Base-by-base conservation (phyloP, 2,888 invertebrate species). In the Noctua fimbriata region DNA sequence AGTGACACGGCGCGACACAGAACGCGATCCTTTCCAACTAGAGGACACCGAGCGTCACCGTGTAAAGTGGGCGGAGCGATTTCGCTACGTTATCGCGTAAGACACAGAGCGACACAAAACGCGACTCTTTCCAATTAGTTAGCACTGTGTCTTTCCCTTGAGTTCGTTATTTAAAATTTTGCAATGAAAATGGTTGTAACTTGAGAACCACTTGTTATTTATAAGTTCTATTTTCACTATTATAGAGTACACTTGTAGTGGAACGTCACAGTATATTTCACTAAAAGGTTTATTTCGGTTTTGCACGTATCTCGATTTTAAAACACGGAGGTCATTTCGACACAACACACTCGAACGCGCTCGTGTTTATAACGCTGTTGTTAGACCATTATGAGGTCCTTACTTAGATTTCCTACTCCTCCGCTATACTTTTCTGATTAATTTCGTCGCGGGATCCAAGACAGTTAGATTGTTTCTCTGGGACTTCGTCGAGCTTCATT, bases 41-140 rank as follows among this genome's bases (percentile, higher is more conserved):
- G 47, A 12, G 16, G 47, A 47, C 47, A 47, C 16, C 16, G 47
- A 47, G 47, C 47, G 16, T 16, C 47, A 47, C 47, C 16, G 47
- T 47, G 47, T 12, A 47, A 16, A 47, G 67, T 52, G 21, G 52
- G 21, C 52, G 52, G 52, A 52, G 52, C 52, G 21, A 52, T 47
- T 16, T 9, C 52, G 18, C 49, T 21, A 49, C 49, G 52, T 52
- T 52, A 6, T 36, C 36, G 36, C 36, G 36, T 36, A 36, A 36
- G 60, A 60, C 60, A 60, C 60, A 28, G 60, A 28, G 14, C 60
- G 60, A 60, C 60, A 60, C 28, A 60, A 60, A 60, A 60, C 60
- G 28, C 60, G 60, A 60, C 60, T 60, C 60, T 60, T 60, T 60
- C 60, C 60, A 60, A 60, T 16, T 60, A 60, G 60, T 16, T 7